Evolutionary conservation across 2,797 vertebrate genomes (phyloP).

Genomic region (Myotis findleyi): DNA sequence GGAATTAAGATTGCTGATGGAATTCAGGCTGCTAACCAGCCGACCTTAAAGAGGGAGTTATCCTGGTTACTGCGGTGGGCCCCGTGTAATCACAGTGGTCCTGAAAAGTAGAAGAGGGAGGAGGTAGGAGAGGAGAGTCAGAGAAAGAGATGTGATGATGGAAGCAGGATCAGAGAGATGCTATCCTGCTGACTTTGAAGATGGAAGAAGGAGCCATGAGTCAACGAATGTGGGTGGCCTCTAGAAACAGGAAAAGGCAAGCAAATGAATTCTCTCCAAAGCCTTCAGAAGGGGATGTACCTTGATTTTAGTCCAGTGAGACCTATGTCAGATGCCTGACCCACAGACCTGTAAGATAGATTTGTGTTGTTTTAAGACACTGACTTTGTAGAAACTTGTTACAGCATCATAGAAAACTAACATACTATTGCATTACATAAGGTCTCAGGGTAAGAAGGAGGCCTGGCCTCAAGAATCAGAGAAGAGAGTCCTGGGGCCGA

Average conservation of each 20-base stretch:
- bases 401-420: neutral
- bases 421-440: neutral
- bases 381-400: neutral
- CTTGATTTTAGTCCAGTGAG: neutral
- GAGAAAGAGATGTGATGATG: neutral
- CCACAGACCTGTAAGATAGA: neutral
- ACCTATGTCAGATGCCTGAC: neutral
- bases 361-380: neutral
- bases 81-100: neutral
- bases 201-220: neutral
- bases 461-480: neutral
- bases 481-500: neutral
- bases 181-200: constrained; percentile 14
- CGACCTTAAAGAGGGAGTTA: neutral
- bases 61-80: neutral
- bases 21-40: constrained; percentile 1
- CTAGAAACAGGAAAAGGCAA: neutral
- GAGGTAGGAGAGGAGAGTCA: neutral
- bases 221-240: neutral
- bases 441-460: neutral
- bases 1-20: neutral
- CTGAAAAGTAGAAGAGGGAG: constrained; percentile 2
- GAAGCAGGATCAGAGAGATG: neutral
- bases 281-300: neutral
- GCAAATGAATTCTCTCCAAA: neutral